Evolutionary conservation across 2,113 vertebrate genomes (phyloP).

Genomic region (Mormoops blainvillei): DNA sequence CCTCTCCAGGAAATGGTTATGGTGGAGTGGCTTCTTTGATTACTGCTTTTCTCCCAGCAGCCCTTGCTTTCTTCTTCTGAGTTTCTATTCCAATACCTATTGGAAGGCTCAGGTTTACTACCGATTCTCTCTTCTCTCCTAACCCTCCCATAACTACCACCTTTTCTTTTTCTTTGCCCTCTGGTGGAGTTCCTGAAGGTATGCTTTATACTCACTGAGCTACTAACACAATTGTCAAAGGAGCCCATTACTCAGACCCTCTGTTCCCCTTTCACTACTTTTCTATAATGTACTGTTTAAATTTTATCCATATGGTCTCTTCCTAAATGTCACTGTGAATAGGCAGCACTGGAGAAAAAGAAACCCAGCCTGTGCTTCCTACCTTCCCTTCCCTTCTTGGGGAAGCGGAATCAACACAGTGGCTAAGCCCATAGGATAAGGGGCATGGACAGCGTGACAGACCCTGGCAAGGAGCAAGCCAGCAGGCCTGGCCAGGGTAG

Average conservation of each 20-base stretch:
- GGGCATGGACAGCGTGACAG: too few species aligned
- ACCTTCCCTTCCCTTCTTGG: not conserved
- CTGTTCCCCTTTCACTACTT: not conserved
- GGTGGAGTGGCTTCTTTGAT: too few species aligned
- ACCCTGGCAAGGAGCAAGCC: not conserved
- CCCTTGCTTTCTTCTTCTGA: not conserved
- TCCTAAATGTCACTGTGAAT: not conserved
- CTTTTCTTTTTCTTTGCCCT: not conserved
- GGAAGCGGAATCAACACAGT: not conserved
- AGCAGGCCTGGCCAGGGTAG: fast-evolving
- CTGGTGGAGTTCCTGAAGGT: not conserved
- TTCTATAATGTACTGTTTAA: not conserved
- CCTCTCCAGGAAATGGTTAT: fast-evolving
- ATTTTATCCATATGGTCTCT: fast-evolving
- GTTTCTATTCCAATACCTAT: not conserved
- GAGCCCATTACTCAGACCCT: not conserved
- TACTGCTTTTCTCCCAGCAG: not conserved
- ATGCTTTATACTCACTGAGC: not conserved
- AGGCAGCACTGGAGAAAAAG: too few species aligned
- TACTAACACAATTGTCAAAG: not conserved
- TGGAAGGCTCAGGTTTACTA: not conserved
- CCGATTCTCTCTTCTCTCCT: not conserved
- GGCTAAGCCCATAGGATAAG: fast-evolving
- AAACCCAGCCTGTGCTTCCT: not conserved
- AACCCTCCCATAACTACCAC: too few species aligned